Conservation (phyloP, 2,113 vertebrate genomes). For the Rostratula benghalensis region DNA sequence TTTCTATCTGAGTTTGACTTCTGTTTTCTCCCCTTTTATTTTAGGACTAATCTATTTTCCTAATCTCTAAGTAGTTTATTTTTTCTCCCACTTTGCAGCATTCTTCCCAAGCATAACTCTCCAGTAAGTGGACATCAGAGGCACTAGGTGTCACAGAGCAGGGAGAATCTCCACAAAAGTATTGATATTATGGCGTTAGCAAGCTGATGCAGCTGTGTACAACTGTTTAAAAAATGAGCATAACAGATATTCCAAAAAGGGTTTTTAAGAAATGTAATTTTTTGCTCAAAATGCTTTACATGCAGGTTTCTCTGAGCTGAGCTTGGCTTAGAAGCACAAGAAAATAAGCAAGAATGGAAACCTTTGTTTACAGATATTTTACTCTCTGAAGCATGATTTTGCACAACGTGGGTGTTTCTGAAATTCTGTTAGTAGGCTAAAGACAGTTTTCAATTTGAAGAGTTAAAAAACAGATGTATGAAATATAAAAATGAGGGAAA, state of each 20-base stretch:
- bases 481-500: background rate
- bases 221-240: background rate
- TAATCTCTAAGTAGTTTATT: background rate
- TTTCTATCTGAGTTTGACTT: background rate
- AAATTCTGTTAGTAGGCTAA: background rate
- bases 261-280: background rate
- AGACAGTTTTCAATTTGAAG: background rate
- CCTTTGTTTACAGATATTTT: background rate
- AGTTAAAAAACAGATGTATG: background rate
- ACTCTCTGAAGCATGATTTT: background rate
- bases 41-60: background rate
- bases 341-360: background rate
- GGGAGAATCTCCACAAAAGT: background rate
- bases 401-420: background rate
- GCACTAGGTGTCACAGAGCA: background rate
- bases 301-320: background rate
- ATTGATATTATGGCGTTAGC: background rate
- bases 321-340: background rate
- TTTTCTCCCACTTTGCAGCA: background rate
- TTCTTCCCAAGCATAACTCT: background rate
- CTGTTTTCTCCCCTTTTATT: background rate
- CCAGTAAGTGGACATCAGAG: background rate
- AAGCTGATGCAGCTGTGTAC: background rate
- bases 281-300: background rate
- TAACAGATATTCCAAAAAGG: background rate